phyloP scores from a whole-genome alignment of 2,888 invertebrate species.

The Leucania comma region DNA sequence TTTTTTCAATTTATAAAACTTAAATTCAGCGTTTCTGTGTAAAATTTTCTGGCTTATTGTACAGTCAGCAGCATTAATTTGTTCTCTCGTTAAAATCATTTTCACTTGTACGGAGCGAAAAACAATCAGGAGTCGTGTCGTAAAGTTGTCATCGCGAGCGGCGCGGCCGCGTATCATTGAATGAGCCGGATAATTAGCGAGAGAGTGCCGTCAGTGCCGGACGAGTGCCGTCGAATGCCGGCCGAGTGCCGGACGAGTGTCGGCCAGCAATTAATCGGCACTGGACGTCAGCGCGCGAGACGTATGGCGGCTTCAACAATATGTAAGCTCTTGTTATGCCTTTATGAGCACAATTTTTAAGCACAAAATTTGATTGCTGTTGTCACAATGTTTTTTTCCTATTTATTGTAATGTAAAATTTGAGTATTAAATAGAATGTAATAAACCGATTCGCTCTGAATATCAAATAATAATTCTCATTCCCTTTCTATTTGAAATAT shows the following conservation, averaged over 20 bases:
- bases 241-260: constrained; percentile 41
- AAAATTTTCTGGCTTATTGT: background rate
- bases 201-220: constrained; percentile 35
- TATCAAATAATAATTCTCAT: constrained; percentile 3
- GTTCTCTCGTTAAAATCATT: constrained; percentile 11
- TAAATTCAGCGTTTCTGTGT: background rate
- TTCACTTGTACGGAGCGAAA: constrained; percentile 20
- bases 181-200: constrained; percentile 48
- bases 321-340: constrained; percentile 17
- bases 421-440: constrained; percentile 1
- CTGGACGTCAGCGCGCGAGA: constrained; percentile 10
- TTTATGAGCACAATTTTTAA: background rate
- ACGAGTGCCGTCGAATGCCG: constrained; percentile 31
- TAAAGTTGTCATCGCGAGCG: constrained; percentile 39
- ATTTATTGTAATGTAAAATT: background rate
- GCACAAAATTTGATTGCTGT: background rate
- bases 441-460: background rate
- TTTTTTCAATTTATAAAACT: constrained; percentile 9
- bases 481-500: constrained; percentile 5
- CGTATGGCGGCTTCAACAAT: constrained; percentile 17
- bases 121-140: constrained; percentile 23
- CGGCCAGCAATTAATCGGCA: constrained; percentile 27
- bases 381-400: background rate
- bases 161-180: constrained; percentile 20
- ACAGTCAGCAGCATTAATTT: constrained; percentile 4